These are phyloP conservation scores for Gopherus evgoodei DNA, from an alignment of 2,113 vertebrate genomes.

Conservation along the genomic window DNA sequence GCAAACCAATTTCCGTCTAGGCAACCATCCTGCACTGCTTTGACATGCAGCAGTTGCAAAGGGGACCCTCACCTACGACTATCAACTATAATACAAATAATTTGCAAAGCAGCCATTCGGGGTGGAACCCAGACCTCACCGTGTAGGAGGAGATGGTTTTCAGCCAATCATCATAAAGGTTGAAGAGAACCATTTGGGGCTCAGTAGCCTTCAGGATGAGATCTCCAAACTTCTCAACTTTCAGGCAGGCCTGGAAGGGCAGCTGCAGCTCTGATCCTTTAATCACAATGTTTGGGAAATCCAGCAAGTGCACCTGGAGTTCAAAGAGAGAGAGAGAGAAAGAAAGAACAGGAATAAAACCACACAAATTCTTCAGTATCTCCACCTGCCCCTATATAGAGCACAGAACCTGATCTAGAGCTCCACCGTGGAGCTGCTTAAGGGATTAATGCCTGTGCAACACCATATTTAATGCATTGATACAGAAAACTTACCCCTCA, in stretches of 20 bases:
- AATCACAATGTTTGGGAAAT: conserved; percentile 99
- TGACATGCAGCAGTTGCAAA: neutral
- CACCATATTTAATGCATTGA: neutral
- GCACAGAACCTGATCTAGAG: neutral
- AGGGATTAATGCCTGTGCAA: neutral
- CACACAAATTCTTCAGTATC: neutral
- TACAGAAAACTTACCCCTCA: neutral
- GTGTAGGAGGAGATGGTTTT: conserved; percentile 99
- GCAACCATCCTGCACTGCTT: neutral
- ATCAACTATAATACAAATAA: neutral
- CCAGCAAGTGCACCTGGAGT: conserved; percentile 95
- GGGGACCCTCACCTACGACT: no score
- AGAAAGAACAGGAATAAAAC: neutral
- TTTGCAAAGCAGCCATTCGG: neutral
- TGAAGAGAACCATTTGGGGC: conserved; percentile 99
- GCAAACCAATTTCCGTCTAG: neutral
- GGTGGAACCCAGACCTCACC: conserved; percentile 72
- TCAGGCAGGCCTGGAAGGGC: conserved; percentile 99
- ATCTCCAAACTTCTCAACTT: conserved; percentile 99
- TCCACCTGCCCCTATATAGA: neutral
- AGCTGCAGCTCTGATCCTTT: conserved; percentile 98
- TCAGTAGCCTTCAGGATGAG: conserved; percentile 98
- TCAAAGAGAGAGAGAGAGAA: neutral
- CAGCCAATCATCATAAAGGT: conserved; percentile 99
- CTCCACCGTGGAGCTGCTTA: neutral